Evolutionary conservation across 2,113 vertebrate genomes (phyloP).

Genomic region (Cynopterus brachyotis): DNA sequence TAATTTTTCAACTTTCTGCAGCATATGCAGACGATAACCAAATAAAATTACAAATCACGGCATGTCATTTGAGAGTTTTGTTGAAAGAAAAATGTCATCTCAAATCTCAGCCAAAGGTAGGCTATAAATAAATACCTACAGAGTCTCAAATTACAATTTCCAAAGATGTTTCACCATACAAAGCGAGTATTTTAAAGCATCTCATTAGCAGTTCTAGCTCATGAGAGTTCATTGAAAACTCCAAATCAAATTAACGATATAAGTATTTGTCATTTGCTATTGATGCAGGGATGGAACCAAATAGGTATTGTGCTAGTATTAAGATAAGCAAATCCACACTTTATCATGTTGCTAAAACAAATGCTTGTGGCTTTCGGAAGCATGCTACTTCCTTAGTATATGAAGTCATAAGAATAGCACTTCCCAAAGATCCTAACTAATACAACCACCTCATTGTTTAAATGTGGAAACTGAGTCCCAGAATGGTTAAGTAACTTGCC

Average conservation of each 20-base stretch:
- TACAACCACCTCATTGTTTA: background rate
- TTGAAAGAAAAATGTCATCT: slow-evolving; percentile 59
- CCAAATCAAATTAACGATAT: background rate
- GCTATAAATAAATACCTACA: slow-evolving; percentile 56
- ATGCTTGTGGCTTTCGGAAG: background rate
- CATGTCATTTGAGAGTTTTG: slow-evolving; percentile 38
- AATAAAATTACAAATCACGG: slow-evolving; percentile 69
- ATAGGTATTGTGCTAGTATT: background rate
- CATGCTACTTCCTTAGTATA: background rate
- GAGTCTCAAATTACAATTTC: slow-evolving; percentile 38
- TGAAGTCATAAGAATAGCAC: background rate
- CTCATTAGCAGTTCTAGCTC: slow-evolving; percentile 25
- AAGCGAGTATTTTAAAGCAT: slow-evolving; percentile 33
- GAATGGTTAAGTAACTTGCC: background rate
- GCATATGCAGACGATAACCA: slow-evolving; percentile 58
- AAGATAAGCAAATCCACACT: background rate
- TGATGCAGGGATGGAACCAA: background rate
- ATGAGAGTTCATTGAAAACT: slow-evolving; percentile 14
- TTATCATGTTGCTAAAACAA: background rate
- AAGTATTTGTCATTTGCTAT: background rate
- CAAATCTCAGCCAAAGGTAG: slow-evolving; percentile 55
- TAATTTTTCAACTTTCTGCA: slow-evolving; percentile 63
- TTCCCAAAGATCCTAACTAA: background rate
- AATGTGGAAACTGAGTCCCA: background rate
- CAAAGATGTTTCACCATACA: slow-evolving; percentile 17